Percentiles rank a stretch among this genome's conserved stretches.
Conservation (phyloP, 2,797 vertebrate genomes). For the Ctenopoma multispine region DNA sequence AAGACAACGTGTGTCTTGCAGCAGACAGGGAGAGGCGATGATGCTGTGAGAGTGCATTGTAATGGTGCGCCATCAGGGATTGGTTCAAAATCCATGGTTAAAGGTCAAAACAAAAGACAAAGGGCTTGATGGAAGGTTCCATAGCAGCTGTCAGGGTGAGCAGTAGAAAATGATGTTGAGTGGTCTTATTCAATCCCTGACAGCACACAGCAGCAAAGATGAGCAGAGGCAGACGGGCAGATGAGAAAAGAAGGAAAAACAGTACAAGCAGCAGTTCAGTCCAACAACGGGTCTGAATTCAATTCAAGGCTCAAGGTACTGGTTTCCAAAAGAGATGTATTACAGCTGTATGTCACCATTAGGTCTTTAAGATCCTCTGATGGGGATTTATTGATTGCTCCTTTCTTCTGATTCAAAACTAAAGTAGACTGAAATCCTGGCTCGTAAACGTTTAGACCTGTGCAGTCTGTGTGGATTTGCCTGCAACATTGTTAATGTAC, state of each 20-base stretch:
- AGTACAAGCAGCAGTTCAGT: slow-evolving; percentile 58
- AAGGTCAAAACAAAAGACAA: slow-evolving; percentile 2
- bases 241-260: slow-evolving; percentile 26
- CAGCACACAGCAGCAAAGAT: slow-evolving; percentile 59
- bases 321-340: neutral
- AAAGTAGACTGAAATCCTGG: too few relatives aligned
- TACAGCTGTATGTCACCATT: neutral
- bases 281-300: slow-evolving; percentile 10
- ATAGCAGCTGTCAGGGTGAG: neutral
- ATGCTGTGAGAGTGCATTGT: slow-evolving; percentile 36
- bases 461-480: too few relatives aligned
- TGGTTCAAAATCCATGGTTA: slow-evolving; percentile 20
- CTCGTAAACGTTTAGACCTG: too few relatives aligned
- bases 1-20: slow-evolving; percentile 27
- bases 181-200: slow-evolving; percentile 69
- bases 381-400: too few relatives aligned
- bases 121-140: neutral
- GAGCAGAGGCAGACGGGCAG: slow-evolving; percentile 26
- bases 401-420: too few relatives aligned
- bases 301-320: too few relatives aligned
- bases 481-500: neutral
- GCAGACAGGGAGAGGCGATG: slow-evolving; percentile 42
- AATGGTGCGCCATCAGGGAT: slow-evolving; percentile 69
- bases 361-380: too few relatives aligned
- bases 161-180: neutral